These are phyloP conservation scores for Melanotaenia nigrans DNA, from an alignment of 2,797 vertebrate genomes.

Conservation along the genomic window DNA sequence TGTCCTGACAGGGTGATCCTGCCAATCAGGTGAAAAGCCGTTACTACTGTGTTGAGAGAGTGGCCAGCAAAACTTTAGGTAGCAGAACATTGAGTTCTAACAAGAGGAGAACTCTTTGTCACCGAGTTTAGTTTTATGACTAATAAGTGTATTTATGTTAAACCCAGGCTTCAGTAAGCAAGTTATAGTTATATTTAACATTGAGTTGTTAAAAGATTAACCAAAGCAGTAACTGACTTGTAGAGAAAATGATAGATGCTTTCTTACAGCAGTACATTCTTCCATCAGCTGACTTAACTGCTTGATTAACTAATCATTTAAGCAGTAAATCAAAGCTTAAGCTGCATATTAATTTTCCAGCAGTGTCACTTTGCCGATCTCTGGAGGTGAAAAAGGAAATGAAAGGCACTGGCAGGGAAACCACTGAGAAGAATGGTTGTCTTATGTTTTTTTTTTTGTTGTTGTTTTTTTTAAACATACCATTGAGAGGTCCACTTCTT, in stretches of 20 bases:
- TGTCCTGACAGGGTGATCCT: not conserved
- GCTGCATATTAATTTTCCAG: constrained; percentile 8
- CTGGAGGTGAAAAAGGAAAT: constrained; percentile 2
- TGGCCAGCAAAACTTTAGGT: not conserved
- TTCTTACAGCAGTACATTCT: constrained; percentile 5
- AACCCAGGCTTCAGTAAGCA: not conserved
- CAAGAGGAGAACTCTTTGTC: not conserved
- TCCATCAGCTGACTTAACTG: not conserved
- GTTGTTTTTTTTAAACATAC: constrained; percentile 22
- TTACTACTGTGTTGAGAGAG: not conserved
- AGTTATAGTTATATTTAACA: not conserved
- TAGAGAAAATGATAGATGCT: constrained; percentile 13
- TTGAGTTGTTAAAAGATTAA: constrained; percentile 2
- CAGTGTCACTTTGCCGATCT: constrained; percentile 10
- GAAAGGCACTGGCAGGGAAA: not conserved
- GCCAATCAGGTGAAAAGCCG: not conserved
- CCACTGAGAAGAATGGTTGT: not conserved
- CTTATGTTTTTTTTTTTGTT: not conserved
- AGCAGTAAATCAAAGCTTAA: constrained; percentile 20
- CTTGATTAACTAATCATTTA: constrained; percentile 17
- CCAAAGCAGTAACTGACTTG: not conserved
- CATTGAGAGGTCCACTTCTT: constrained; percentile 15
- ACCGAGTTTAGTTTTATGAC: not conserved
- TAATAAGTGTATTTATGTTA: not conserved
- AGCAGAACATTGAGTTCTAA: not conserved